phyloP scores from a whole-genome alignment of 2,888 invertebrate genomes.

The Cephalotes varians region DNA sequence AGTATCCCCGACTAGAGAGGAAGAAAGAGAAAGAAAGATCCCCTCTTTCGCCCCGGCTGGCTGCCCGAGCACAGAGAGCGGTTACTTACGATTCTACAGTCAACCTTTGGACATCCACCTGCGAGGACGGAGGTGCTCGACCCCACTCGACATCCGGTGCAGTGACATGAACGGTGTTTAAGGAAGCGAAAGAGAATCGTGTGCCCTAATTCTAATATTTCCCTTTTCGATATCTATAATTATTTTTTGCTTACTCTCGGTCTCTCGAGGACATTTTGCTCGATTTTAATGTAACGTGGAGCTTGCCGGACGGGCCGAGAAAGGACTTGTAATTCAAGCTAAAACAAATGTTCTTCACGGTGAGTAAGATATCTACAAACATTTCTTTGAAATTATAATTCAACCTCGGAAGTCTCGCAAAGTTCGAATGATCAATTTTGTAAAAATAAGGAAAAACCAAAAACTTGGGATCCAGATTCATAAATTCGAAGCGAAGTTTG shows the following conservation, averaged over 20 bases:
- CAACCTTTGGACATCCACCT: slow-evolving; percentile 85
- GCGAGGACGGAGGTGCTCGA: slow-evolving; percentile 85
- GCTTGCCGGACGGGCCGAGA: slow-evolving; percentile 56
- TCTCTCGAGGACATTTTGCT: slow-evolving; percentile 36
- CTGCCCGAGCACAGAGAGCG: slow-evolving; percentile 76
- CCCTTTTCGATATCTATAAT: slow-evolving; percentile 24
- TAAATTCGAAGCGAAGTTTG: background rate
- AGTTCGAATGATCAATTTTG: too few relatives aligned
- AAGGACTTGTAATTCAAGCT: slow-evolving; percentile 54
- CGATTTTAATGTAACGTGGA: slow-evolving; percentile 68
- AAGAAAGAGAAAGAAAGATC: slow-evolving; percentile 62
- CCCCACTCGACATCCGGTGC: slow-evolving; percentile 82
- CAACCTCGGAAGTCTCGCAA: too few relatives aligned
- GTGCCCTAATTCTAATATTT: slow-evolving; percentile 60
- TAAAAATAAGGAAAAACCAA: background rate
- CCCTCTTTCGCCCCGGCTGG: slow-evolving; percentile 72
- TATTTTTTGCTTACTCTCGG: background rate
- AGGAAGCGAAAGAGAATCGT: slow-evolving; percentile 61
- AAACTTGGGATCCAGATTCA: background rate
- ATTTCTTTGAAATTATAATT: background rate
- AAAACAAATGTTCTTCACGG: slow-evolving; percentile 64
- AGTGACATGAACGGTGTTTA: slow-evolving; percentile 83
- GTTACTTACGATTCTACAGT: slow-evolving; percentile 84
- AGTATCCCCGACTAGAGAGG: slow-evolving; percentile 69
- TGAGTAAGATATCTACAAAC: slow-evolving; percentile 55